These are phyloP conservation scores for Noturus placidus DNA, from an alignment of 2,113 vertebrate genomes.

Conservation along the genomic window DNA sequence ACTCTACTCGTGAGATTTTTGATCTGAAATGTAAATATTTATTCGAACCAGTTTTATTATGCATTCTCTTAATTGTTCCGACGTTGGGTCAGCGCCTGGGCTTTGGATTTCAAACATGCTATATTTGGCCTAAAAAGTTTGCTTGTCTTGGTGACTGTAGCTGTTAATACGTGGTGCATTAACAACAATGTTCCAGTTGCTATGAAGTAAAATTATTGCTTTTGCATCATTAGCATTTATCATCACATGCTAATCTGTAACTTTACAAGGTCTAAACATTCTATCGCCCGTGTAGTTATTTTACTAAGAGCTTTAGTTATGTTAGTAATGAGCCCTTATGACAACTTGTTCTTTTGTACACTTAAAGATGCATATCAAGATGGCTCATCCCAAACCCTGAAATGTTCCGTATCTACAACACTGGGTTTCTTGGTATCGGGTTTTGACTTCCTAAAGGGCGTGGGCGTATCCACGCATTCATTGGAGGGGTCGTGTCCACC, in stretches of 20 bases:
- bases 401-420: background rate
- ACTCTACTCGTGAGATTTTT: background rate
- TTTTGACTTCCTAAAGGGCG: background rate
- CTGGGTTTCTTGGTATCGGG: background rate
- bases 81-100: constrained; percentile 31
- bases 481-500: too few species aligned
- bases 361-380: background rate
- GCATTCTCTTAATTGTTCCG: constrained; percentile 13
- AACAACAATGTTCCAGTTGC: constrained; percentile 32
- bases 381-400: background rate
- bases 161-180: constrained; percentile 35
- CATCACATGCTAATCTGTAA: background rate
- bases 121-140: constrained; percentile 43
- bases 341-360: background rate
- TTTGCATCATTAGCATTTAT: constrained; percentile 22
- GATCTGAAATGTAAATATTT: constrained; percentile 33
- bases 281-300: constrained; percentile 6
- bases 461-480: too few species aligned
- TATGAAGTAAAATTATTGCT: constrained; percentile 45
- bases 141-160: constrained; percentile 53
- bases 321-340: background rate
- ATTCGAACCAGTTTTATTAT: constrained; percentile 8
- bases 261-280: background rate
- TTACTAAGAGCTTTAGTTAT: background rate
- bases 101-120: constrained; percentile 37